These are phyloP conservation scores for Noctuana brunneofusca DNA, from an alignment of 2,888 invertebrate species.

Conservation along the genomic window DNA sequence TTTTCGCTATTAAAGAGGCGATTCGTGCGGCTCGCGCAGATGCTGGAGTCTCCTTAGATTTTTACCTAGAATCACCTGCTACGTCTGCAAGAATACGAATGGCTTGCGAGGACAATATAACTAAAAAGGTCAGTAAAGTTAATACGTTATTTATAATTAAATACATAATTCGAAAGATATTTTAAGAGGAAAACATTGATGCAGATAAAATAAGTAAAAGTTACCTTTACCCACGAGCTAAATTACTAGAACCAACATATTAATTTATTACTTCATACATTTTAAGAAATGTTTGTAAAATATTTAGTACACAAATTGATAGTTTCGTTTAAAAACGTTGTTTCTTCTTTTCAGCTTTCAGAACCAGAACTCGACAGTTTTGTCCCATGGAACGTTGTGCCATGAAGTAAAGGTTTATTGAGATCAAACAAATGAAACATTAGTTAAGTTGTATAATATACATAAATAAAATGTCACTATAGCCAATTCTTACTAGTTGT, in stretches of 20 bases:
- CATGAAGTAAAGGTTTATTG: constrained; percentile 55
- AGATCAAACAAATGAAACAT: neutral
- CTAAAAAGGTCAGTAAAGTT: constrained; percentile 86
- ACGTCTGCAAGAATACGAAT: constrained; percentile 94
- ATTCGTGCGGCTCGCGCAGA: constrained; percentile 90
- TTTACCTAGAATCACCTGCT: constrained; percentile 91
- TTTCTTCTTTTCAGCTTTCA: constrained; percentile 77
- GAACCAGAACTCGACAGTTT: constrained; percentile 79
- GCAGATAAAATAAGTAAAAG: too few relatives aligned
- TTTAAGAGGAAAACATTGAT: too few relatives aligned
- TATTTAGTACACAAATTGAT: too few relatives aligned
- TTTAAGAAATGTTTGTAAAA: too few relatives aligned
- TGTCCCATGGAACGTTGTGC: constrained; percentile 86
- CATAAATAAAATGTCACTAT: neutral
- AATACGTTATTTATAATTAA: too few relatives aligned
- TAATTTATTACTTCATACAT: too few relatives aligned
- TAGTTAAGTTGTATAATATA: neutral
- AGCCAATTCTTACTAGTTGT: neutral
- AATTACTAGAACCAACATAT: too few relatives aligned
- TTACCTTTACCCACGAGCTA: too few relatives aligned
- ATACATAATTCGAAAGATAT: too few relatives aligned
- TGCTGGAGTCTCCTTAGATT: constrained; percentile 83
- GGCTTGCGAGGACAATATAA: constrained; percentile 93
- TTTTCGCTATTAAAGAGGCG: constrained; percentile 95
- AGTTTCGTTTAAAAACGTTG: neutral